phyloP scores from a whole-genome alignment of 1,140 invertebrate species.

The Anthonomus grandis region DNA sequence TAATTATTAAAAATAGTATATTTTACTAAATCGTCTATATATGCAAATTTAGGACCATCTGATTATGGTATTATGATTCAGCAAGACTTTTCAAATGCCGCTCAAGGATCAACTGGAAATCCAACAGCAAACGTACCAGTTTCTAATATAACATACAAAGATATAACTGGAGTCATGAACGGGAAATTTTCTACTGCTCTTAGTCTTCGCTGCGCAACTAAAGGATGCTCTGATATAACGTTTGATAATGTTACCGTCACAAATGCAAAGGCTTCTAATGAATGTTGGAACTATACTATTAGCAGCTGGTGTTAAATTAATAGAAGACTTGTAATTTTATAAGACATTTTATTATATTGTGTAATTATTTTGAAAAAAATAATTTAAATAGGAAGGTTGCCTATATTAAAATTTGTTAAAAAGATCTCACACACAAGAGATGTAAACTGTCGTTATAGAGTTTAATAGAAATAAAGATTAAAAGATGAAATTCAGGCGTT shows the following conservation, averaged over 20 bases:
- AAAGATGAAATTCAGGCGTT: too few species aligned
- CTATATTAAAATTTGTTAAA: too few species aligned
- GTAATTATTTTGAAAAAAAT: too few species aligned
- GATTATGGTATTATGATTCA: slow-evolving; percentile 15
- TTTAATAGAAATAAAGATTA: too few species aligned
- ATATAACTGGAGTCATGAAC: slow-evolving; percentile 1
- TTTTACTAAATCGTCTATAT: background rate
- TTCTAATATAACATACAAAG: background rate
- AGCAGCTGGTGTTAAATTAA: too few species aligned
- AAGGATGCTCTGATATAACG: background rate
- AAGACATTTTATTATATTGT: too few species aligned
- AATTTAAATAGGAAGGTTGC: too few species aligned
- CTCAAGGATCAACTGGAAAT: slow-evolving; percentile 8
- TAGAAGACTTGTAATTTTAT: too few species aligned
- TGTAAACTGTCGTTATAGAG: too few species aligned
- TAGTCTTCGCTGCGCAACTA: background rate
- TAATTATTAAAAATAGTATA: background rate
- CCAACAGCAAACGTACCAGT: slow-evolving; percentile 9
- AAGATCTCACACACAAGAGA: too few species aligned
- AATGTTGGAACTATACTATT: slow-evolving; percentile 3
- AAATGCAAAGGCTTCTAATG: background rate
- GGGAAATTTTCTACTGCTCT: slow-evolving; percentile 3
- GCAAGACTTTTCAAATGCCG: slow-evolving; percentile 6
- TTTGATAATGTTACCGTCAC: background rate
- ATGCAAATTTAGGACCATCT: slow-evolving; percentile 2